A percentile compares a stretch with the other conserved stretches of the same genome.
Evolutionary conservation across 1,140 invertebrate species (phyloP).

Genomic region (Drosophila oshimai): DNA sequence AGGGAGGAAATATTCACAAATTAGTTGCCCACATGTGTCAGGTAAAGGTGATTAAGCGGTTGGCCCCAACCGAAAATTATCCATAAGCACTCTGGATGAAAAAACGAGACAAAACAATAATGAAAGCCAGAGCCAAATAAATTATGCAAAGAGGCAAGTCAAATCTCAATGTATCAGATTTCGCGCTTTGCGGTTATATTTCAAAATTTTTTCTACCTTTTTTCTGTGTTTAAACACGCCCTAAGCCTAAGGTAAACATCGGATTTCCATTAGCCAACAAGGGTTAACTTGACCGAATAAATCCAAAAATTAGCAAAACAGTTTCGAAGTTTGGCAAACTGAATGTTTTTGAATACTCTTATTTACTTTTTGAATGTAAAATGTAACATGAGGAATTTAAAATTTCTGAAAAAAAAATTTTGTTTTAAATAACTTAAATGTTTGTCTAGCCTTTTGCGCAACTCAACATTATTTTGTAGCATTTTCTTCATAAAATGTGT

Average conservation of each 20-base stretch:
- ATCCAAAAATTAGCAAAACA: constrained; percentile 15
- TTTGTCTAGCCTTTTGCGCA: too few species aligned
- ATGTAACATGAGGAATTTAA: too few species aligned
- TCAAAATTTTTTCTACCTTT: constrained; percentile 15
- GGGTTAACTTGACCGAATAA: constrained; percentile 20
- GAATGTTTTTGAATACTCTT: constrained; percentile 13
- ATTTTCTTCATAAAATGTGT: background rate
- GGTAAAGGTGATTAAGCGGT: constrained; percentile 62
- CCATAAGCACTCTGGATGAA: constrained; percentile 51
- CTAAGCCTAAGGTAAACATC: constrained; percentile 64
- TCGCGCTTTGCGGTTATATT: constrained; percentile 58
- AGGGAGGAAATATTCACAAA: constrained; percentile 67
- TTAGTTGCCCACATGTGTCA: constrained; percentile 69
- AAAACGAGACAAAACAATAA: background rate
- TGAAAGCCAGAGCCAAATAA: constrained; percentile 47
- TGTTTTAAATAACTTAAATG: too few species aligned
- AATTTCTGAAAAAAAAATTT: too few species aligned
- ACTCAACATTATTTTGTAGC: background rate
- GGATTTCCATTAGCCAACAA: constrained; percentile 63
- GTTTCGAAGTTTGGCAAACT: background rate
- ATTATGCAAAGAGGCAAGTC: constrained; percentile 51
- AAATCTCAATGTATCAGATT: constrained; percentile 69
- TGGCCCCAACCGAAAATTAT: constrained; percentile 54
- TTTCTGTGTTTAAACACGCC: constrained; percentile 29
- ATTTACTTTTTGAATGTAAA: too few species aligned